Base-by-base conservation (phyloP, 2,888 invertebrate species). In the Cantharis nigra region DNA sequence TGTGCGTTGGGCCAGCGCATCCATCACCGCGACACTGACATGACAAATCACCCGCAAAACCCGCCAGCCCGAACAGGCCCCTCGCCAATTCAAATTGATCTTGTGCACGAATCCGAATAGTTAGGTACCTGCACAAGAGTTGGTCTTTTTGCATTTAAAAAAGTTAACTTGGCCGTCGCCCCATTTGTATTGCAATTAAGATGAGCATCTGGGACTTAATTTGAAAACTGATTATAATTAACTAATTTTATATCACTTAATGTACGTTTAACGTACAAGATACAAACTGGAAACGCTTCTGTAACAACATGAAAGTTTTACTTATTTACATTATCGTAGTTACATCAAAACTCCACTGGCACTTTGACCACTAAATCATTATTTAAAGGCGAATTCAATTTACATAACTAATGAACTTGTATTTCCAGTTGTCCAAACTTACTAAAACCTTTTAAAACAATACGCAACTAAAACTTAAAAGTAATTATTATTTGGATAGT, bases 1-100 rank as follows among this genome's bases (percentile, higher is more conserved):
- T 88, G 86, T 82, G 84, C 76, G 80, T 82, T 84, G 83, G 85
- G 82, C 83, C 83, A 81, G 83, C 81, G 81, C 87, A 87, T 88
- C 87, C 86, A 88, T 88, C 88, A 88, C 85, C 74, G 82, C 85
- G 87, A 86, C 87, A 87, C 86, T 87, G 87, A 88, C 88, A 88
- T 87, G 88, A 88, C 88, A 88, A 88, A 88, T 88, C 86, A 85
- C 86, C 85, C 77, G 80, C 80, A 78, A 80, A 77, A 80, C 79
- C 79, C 79, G 73, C 80, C 75, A 72, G 72, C 63, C 78, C 28
- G 33, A 69, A 64, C 76, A 73, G 76, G 79, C 75, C 80, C 72
- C 75, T 76, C 78, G 74, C 70, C 75, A 67, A 76, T 75, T 79
- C 80, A 78, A 80, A 80, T 80, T 79, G 78, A 70, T 79, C 78